Evolutionary conservation across 2,888 invertebrate genomes (phyloP).

Genomic region (Philopedon plagiatum): DNA sequence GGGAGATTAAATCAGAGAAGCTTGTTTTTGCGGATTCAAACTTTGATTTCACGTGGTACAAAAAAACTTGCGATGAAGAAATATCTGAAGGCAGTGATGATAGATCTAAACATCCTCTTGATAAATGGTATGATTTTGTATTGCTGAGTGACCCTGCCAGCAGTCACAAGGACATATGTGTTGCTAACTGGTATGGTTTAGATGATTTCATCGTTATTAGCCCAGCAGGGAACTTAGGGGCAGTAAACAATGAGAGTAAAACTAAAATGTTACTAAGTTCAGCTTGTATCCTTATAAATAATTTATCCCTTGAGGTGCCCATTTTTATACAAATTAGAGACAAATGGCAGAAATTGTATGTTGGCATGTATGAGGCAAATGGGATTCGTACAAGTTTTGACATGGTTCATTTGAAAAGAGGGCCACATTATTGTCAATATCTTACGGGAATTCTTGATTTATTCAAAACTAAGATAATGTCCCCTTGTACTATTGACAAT

Average conservation of each 20-base stretch:
- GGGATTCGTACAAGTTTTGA: constrained; percentile 88
- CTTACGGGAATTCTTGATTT: constrained; percentile 86
- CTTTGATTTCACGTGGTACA: constrained; percentile 67
- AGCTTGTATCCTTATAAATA: constrained; percentile 84
- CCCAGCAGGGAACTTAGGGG: constrained; percentile 73
- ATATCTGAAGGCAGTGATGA: constrained; percentile 58
- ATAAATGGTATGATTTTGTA: constrained; percentile 75
- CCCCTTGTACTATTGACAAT: constrained; percentile 73
- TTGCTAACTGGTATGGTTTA: constrained; percentile 85
- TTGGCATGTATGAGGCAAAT: constrained; percentile 84
- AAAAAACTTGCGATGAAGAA: constrained; percentile 64
- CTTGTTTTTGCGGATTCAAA: constrained; percentile 73
- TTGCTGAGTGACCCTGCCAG: constrained; percentile 64
- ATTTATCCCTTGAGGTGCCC: constrained; percentile 86
- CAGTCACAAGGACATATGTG: constrained; percentile 61
- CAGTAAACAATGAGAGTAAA: constrained; percentile 77
- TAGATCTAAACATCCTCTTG: constrained; percentile 66
- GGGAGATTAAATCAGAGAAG: constrained; percentile 72
- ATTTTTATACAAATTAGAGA: constrained; percentile 90
- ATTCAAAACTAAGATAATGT: constrained; percentile 91
- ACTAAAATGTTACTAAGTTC: constrained; percentile 87
- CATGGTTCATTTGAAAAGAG: constrained; percentile 87
- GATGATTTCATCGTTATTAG: constrained; percentile 86
- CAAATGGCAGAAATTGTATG: constrained; percentile 84
- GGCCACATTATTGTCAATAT: constrained; percentile 86